Percentiles rank a stretch among this genome's conserved stretches.
These are phyloP conservation scores for Linyphia triangularis DNA, from an alignment of 2,888 invertebrate species.

Conservation along the genomic window DNA sequence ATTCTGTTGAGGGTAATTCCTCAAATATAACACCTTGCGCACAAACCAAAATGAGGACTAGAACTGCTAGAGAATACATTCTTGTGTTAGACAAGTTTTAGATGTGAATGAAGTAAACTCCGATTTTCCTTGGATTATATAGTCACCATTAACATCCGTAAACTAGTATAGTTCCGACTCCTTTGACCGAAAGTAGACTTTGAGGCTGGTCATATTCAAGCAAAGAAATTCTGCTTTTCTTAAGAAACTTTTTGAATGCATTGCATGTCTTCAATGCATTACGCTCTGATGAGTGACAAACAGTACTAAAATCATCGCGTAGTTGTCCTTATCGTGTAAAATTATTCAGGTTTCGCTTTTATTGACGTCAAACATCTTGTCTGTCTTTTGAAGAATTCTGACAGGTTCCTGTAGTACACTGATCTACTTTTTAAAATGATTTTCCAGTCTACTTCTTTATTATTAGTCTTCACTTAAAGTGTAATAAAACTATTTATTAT, in stretches of 20 bases:
- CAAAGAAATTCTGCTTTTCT: conserved; percentile 21
- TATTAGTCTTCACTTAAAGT: neutral
- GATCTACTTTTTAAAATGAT: conserved; percentile 25
- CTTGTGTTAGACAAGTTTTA: neutral
- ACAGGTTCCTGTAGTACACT: conserved; percentile 15
- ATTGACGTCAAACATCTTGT: conserved; percentile 15
- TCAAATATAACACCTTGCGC: neutral
- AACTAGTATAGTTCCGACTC: neutral
- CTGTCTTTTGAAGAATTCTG: conserved; percentile 16
- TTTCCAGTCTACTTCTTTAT: conserved; percentile 59
- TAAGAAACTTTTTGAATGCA: neutral
- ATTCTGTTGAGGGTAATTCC: neutral
- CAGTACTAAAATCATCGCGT: conserved; percentile 58
- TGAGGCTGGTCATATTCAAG: conserved; percentile 21
- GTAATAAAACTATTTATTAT: conserved; percentile 1
- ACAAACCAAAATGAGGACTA: neutral
- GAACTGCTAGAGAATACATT: neutral
- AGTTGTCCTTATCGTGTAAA: conserved; percentile 31
- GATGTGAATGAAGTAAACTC: neutral
- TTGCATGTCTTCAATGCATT: conserved; percentile 34
- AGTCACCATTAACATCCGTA: conserved; percentile 48
- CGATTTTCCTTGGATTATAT: neutral
- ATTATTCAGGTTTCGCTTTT: conserved; percentile 59
- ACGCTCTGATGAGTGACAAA: conserved; percentile 19
- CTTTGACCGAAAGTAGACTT: neutral